A percentile compares a stretch with the other conserved stretches of the same genome.
These are phyloP conservation scores for Nemurella pictetii DNA, from an alignment of 2,888 invertebrate genomes.

Conservation along the genomic window DNA sequence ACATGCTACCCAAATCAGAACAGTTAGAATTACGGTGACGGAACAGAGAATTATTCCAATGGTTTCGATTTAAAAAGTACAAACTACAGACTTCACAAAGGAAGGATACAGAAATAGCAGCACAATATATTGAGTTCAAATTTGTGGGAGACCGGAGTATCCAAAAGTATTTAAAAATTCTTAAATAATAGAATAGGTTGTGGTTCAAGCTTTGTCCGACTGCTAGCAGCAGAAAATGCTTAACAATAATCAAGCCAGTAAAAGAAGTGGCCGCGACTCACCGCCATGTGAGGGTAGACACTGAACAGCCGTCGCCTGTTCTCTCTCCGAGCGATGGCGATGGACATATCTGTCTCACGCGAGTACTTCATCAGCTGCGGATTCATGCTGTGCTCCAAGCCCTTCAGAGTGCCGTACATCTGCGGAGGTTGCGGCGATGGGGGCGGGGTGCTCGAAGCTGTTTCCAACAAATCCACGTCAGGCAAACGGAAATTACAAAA, in stretches of 20 bases:
- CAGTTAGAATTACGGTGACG: no score
- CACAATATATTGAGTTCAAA: no score
- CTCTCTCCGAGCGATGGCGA: slow-evolving; percentile 79
- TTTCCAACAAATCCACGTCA: background rate
- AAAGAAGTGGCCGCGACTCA: slow-evolving; percentile 14
- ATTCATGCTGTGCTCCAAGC: slow-evolving; percentile 89
- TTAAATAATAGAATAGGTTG: no score
- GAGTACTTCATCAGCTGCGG: slow-evolving; percentile 89
- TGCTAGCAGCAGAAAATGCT: background rate
- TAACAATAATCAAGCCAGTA: slow-evolving; percentile 4
- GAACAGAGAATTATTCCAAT: no score
- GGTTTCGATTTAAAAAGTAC: no score
- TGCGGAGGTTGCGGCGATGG: slow-evolving; percentile 49
- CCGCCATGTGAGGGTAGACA: slow-evolving; percentile 64
- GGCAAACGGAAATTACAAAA: background rate
- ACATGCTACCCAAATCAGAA: slow-evolving; percentile 35
- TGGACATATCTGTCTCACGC: slow-evolving; percentile 85
- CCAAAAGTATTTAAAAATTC: no score
- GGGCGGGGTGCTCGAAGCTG: slow-evolving; percentile 51
- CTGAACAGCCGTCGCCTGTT: slow-evolving; percentile 78
- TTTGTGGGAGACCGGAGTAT: no score
- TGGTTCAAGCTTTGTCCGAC: background rate
- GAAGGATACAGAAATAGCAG: no score
- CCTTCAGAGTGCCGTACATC: slow-evolving; percentile 81
- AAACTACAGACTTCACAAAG: no score